Percentiles rank a stretch among this genome's conserved stretches.
These are phyloP conservation scores for Adineta ricciae DNA, from an alignment of 2,888 invertebrate species.

Conservation along the genomic window DNA sequence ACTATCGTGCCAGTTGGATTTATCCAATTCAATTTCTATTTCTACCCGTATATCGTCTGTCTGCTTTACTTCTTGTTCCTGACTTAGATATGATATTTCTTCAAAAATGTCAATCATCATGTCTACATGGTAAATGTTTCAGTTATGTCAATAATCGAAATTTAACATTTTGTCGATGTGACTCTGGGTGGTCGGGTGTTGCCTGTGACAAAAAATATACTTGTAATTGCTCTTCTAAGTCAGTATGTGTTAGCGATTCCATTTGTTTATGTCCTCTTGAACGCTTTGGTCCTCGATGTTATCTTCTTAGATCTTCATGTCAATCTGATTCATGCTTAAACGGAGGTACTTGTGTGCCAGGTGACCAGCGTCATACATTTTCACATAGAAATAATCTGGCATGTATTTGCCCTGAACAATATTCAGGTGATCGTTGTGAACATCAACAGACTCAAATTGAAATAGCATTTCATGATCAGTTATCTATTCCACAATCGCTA, in stretches of 20 bases:
- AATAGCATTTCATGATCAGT: not conserved
- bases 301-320: not conserved
- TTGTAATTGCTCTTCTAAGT: not conserved
- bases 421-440: not conserved
- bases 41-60: not conserved
- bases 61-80: not conserved
- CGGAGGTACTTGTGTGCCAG: not conserved
- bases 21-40: not conserved
- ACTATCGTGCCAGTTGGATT: not conserved
- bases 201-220: not conserved
- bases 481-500: not conserved
- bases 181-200: not conserved
- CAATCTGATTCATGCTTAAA: not conserved
- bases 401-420: not conserved
- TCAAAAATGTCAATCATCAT: not conserved
- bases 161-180: not conserved
- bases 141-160: not conserved
- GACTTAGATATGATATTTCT: not conserved
- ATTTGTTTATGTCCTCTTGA: not conserved
- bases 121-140: not conserved
- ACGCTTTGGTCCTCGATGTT: not conserved
- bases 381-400: not conserved
- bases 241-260: not conserved
- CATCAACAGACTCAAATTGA: not conserved
- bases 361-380: not conserved